Conservation (phyloP, 2,888 invertebrate genomes). For the Pseudanteris insignis region DNA sequence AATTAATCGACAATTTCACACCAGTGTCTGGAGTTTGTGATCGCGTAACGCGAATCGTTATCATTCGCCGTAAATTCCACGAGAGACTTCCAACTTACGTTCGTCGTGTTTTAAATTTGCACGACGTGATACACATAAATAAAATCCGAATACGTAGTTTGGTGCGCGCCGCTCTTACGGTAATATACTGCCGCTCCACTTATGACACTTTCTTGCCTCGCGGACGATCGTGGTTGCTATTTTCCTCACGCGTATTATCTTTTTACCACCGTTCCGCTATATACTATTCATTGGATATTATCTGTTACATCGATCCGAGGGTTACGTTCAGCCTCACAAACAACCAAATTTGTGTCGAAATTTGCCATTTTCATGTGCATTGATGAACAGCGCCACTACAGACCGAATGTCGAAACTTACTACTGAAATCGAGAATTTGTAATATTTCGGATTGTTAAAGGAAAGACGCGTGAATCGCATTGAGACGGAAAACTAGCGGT, state of each 20-base stretch:
- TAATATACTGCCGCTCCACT: conserved; percentile 32
- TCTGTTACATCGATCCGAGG: conserved; percentile 12
- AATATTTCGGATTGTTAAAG: too few species aligned
- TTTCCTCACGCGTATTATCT: conserved; percentile 26
- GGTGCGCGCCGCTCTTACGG: conserved; percentile 12
- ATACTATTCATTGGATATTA: conserved; percentile 21
- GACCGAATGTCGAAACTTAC: too few species aligned
- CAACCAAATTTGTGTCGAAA: conserved; percentile 1
- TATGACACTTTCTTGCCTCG: conserved; percentile 24
- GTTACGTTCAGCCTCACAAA: conserved; percentile 10
- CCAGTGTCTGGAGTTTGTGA: neutral
- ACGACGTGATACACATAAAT: conserved; percentile 29
- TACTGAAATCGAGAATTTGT: too few species aligned
- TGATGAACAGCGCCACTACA: too few species aligned
- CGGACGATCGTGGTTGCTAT: conserved; percentile 18
- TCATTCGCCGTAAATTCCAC: conserved; percentile 3
- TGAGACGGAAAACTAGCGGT: too few species aligned
- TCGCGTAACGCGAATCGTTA: conserved; percentile 2
- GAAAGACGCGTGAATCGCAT: too few species aligned
- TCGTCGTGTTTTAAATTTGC: conserved; percentile 29
- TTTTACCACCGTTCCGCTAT: conserved; percentile 16
- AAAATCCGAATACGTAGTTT: conserved; percentile 19
- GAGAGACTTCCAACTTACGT: conserved; percentile 14
- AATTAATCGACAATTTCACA: too few species aligned
- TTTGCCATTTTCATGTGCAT: too few species aligned